A percentile compares a stretch with the other conserved stretches of the same genome.
phyloP scores from a whole-genome alignment of 2,888 invertebrate species.

The Thereva unica region DNA sequence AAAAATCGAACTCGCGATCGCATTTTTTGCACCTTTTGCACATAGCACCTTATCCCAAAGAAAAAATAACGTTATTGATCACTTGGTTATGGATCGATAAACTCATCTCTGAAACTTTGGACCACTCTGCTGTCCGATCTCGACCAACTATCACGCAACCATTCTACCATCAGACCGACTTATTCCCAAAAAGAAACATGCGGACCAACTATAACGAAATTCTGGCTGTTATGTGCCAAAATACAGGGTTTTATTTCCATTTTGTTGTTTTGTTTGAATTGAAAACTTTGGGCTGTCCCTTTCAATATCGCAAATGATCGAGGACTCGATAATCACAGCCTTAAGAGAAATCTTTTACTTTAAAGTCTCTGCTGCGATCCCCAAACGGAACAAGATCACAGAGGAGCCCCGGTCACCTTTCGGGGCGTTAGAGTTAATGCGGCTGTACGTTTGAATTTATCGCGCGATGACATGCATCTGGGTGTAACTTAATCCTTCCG shows the following conservation, averaged over 20 bases:
- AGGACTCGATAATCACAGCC: conserved; percentile 32
- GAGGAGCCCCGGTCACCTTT: conserved; percentile 22
- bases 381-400: conserved; percentile 25
- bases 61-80: too few species aligned
- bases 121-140: too few species aligned
- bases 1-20: too few species aligned
- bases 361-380: not conserved
- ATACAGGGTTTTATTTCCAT: conserved; percentile 7
- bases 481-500: conserved; percentile 41
- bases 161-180: too few species aligned
- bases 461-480: conserved; percentile 41
- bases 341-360: not conserved
- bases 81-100: too few species aligned
- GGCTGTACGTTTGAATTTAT: conserved; percentile 41
- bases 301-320: conserved; percentile 29
- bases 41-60: too few species aligned
- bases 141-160: too few species aligned
- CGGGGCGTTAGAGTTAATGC: conserved; percentile 38
- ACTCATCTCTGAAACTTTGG: too few species aligned
- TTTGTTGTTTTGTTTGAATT: conserved; percentile 25
- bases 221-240: not conserved
- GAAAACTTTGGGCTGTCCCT: conserved; percentile 24
- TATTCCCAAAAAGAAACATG: too few species aligned
- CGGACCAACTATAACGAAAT: too few species aligned
- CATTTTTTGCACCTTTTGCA: too few species aligned